Evolutionary conservation across 2,888 invertebrate species (phyloP).

Genomic region (Endotricha flammealis): DNA sequence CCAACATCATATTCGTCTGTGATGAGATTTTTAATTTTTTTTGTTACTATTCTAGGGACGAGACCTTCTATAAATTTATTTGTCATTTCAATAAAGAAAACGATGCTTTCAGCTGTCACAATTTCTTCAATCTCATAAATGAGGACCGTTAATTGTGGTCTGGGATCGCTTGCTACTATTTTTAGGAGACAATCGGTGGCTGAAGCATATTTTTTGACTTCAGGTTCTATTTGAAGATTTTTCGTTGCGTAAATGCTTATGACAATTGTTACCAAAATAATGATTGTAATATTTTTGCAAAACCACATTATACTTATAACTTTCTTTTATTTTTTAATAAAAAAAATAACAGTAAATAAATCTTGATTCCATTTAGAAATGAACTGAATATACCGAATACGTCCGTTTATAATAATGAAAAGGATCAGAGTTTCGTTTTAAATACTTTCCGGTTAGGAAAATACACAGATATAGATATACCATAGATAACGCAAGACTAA

Average conservation of each 20-base stretch:
- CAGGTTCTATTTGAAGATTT: neutral
- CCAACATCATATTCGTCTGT: neutral
- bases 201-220: neutral
- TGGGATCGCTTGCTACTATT: neutral
- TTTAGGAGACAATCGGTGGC: conserved; percentile 1
- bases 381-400: no score
- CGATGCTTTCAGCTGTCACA: neutral
- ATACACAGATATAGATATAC: no score
- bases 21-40: neutral
- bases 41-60: conserved; percentile 1
- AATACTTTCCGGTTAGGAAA: no score
- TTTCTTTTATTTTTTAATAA: no score
- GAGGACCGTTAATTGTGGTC: neutral
- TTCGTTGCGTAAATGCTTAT: neutral
- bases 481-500: no score
- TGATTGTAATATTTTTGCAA: no score
- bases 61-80: neutral
- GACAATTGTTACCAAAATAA: neutral
- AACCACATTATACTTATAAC: no score
- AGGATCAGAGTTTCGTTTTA: no score
- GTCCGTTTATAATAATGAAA: no score
- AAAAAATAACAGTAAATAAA: no score
- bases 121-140: neutral
- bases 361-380: no score
- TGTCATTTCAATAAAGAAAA: conserved; percentile 1